Evolutionary conservation across 2,113 vertebrate species (phyloP).

Genomic region (Bombycilla garrulus): DNA sequence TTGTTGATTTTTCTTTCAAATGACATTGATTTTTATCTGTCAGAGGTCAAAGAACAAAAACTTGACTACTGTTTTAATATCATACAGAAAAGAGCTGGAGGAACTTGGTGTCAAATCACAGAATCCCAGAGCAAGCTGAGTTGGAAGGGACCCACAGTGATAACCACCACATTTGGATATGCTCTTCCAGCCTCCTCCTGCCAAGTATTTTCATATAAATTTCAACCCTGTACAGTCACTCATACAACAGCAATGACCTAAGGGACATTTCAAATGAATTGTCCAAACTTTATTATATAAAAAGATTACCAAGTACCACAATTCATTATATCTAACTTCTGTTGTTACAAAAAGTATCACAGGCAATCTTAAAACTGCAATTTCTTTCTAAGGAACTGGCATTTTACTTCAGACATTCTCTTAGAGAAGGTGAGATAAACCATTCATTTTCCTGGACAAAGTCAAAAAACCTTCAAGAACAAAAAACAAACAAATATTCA

Average conservation of each 20-base stretch:
- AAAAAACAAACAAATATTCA: background rate
- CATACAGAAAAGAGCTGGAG: background rate
- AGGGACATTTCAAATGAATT: background rate
- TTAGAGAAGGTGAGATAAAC: background rate
- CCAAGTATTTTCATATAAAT: background rate
- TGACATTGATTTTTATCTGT: slow-evolving; percentile 11
- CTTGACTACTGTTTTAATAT: background rate
- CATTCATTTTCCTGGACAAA: background rate
- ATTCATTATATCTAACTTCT: background rate
- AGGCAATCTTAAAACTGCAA: background rate
- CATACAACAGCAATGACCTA: background rate
- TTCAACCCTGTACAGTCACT: background rate
- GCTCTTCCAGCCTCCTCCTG: background rate
- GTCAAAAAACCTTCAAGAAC: background rate
- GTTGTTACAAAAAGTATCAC: background rate
- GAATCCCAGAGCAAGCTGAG: background rate
- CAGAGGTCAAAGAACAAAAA: slow-evolving; percentile 18
- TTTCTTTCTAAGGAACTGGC: background rate
- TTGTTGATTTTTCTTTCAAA: background rate
- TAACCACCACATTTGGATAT: background rate
- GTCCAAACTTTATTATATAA: background rate
- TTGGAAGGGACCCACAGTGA: background rate
- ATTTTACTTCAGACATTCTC: background rate
- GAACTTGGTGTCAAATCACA: background rate
- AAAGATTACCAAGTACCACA: background rate